phyloP scores from a whole-genome alignment of 2,113 vertebrate species.

The Cheilinus undulatus region DNA sequence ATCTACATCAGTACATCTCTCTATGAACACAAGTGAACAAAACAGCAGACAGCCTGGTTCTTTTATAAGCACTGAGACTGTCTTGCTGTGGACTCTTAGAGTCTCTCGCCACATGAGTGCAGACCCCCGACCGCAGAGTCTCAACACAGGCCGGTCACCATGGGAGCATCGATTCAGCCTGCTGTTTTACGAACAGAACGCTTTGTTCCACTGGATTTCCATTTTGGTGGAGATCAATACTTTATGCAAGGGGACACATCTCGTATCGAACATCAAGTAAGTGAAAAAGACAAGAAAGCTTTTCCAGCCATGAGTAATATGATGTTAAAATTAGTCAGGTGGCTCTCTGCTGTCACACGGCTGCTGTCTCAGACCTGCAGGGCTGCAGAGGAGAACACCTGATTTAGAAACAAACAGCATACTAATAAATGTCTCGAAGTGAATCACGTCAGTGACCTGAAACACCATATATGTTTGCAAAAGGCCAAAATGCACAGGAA shows the following conservation, averaged over 20 bases:
- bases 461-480: too few species aligned
- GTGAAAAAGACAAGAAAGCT: neutral
- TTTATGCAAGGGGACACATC: conserved; percentile 46
- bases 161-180: conserved; percentile 45
- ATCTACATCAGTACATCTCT: neutral
- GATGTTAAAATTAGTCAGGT: neutral
- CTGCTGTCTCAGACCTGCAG: conserved; percentile 1
- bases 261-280: conserved; percentile 42
- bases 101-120: conserved; percentile 28
- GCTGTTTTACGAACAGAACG: conserved; percentile 58
- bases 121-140: conserved; percentile 7
- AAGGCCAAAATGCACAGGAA: too few species aligned
- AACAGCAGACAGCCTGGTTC: neutral
- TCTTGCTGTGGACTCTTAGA: conserved; percentile 29
- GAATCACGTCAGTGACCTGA: too few species aligned
- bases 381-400: neutral
- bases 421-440: too few species aligned
- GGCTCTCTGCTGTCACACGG: neutral
- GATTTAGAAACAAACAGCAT: neutral
- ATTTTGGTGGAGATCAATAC: conserved; percentile 54
- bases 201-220: conserved; percentile 55
- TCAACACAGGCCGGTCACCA: conserved; percentile 26
- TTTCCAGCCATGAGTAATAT: conserved; percentile 3
- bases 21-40: neutral
- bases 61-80: conserved; percentile 34